These are phyloP conservation scores for Pseudorhiza aurosa DNA, from an alignment of 30 jellyfish, hydroid and myxozoan genomes.

Conservation along the genomic window DNA sequence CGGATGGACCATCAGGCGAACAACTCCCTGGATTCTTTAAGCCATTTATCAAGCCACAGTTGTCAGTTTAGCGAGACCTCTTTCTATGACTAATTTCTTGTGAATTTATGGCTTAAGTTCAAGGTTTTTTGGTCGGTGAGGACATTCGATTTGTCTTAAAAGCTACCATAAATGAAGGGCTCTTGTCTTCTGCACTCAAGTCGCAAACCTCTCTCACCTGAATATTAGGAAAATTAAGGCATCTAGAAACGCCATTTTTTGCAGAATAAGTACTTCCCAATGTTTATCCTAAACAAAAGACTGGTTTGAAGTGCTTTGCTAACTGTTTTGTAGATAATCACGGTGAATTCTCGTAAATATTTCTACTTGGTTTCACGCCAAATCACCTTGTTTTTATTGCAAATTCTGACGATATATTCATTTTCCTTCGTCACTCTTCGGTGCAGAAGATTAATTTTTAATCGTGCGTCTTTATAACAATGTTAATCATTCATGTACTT, in stretches of 20 bases:
- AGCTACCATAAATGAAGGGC: too few species aligned
- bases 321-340: neutral
- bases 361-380: neutral
- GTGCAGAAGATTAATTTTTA: neutral
- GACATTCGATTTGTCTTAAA: too few species aligned
- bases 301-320: neutral
- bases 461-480: neutral
- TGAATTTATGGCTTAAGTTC: too few species aligned
- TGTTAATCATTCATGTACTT: neutral
- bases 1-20: too few species aligned
- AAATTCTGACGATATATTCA: neutral
- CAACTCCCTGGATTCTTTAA: too few species aligned
- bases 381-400: neutral
- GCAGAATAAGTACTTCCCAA: neutral
- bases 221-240: neutral
- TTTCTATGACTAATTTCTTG: too few species aligned
- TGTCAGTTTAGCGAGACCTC: too few species aligned
- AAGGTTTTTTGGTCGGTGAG: too few species aligned
- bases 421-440: neutral
- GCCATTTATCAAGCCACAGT: too few species aligned
- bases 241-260: neutral
- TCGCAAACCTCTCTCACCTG: neutral
- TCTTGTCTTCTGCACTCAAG: too few species aligned
- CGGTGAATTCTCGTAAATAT: neutral
- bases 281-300: neutral